Percentiles rank a stretch among this genome's conserved stretches.
Evolutionary conservation across 2,888 invertebrate genomes (phyloP).

Genomic region (Drosophila hawaiiensis): DNA sequence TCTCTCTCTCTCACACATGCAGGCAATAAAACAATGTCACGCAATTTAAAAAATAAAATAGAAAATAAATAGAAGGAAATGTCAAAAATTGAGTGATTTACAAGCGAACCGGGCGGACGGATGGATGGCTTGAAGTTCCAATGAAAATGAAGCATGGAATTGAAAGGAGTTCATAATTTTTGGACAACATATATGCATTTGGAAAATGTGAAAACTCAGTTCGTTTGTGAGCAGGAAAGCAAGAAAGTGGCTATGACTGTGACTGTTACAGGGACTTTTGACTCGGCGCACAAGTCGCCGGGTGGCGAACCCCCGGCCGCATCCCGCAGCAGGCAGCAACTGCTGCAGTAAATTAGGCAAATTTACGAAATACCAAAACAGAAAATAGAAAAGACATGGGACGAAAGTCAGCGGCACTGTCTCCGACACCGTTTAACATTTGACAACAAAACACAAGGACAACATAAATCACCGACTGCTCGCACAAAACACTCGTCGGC

Average conservation of each 20-base stretch:
- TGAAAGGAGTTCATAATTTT: slow-evolving; percentile 71
- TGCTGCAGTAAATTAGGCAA: slow-evolving; percentile 64
- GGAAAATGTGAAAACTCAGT: slow-evolving; percentile 15
- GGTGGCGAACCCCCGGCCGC: slow-evolving; percentile 15
- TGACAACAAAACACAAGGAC: slow-evolving; percentile 42
- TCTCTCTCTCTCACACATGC: slow-evolving; percentile 62
- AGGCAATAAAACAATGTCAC: slow-evolving; percentile 85
- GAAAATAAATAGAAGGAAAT: slow-evolving; percentile 54
- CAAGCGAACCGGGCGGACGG: slow-evolving; percentile 68
- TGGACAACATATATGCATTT: slow-evolving; percentile 11
- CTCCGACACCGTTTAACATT: slow-evolving; percentile 7
- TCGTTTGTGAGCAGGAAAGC: slow-evolving; percentile 42
- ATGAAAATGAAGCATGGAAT: slow-evolving; percentile 61
- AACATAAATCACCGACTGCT: slow-evolving; percentile 59
- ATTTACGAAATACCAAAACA: slow-evolving; percentile 58
- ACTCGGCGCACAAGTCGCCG: slow-evolving; percentile 17
- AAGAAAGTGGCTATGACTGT: slow-evolving; percentile 33
- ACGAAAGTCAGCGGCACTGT: slow-evolving; percentile 15
- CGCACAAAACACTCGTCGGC: slow-evolving; percentile 36
- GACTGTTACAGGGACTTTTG: not conserved
- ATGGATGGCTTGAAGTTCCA: slow-evolving; percentile 58
- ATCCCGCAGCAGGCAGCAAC: slow-evolving; percentile 23
- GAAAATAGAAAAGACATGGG: slow-evolving; percentile 25
- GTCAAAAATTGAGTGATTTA: slow-evolving; percentile 86
- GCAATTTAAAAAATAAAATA: slow-evolving; percentile 82